Evolutionary conservation across 2,888 invertebrate species (phyloP), one percentile per base, ranked within the genome.

Genomic region (Subacronicta megacephala): DNA sequence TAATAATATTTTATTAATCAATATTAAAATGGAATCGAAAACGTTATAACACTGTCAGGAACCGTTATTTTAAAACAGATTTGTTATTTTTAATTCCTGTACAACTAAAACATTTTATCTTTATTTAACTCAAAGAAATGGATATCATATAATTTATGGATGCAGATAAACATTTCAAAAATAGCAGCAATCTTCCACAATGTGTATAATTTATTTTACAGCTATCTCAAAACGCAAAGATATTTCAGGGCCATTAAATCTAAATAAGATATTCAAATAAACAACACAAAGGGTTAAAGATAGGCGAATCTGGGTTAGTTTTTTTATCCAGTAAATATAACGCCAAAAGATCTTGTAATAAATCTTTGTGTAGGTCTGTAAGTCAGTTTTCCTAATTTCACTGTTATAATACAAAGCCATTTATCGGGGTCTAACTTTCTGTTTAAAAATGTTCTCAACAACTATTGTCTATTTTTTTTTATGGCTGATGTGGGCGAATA

Each of bases 321-420:
- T 41, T 67, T 69, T 62, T 56, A 53, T 45, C 33, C 59, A 7
- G 26, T 10, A 26, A 26, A 1, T 1, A 2, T 26, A 37, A n/a
- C 37, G 40, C 51, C 62, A 46, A 81, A 83, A 77, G 83, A 85
- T 81, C 73, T 75, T 77, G 80, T 77, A 64, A 84, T 88, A 88
- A 88, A 88, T 87, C 83, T 83, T 74, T 74, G 60, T 72, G 72
- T 77, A 81, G 75, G 82, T 86, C n/a, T 83, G 7, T 6, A 23
- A n/a, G n/a, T 23, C 9, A 6, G 6, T 1, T 23, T 9, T 23
- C 23, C 23, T 23, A 0, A n/a, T n/a, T n/a, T n/a, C n/a, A n/a
- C n/a, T n/a, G n/a, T n/a, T n/a, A n/a, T n/a, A n/a, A n/a, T n/a
- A n/a, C n/a, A n/a, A n/a, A n/a, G n/a, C n/a, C n/a, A n/a, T n/a